Base-by-base conservation (phyloP, 2,888 invertebrate genomes). In the Diplolepis rosae region DNA sequence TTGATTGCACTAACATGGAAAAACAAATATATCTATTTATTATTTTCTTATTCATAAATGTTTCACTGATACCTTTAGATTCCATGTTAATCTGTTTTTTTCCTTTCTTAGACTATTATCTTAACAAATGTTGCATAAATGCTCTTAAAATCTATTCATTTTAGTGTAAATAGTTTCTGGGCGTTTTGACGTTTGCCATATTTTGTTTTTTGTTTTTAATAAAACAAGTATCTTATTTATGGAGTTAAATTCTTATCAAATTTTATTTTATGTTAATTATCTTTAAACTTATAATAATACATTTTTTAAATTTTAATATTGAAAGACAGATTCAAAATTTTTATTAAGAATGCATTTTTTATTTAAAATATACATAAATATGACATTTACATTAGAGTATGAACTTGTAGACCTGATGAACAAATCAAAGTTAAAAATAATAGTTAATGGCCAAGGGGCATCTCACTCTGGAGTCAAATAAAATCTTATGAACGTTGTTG, bases 41-140 rank as follows among this genome's bases (percentile, higher is more conserved):
- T 0, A 45, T 45, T 18, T 45, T n/a, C 3, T 18, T 2, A 0
- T 45, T 4, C n/a, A n/a, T n/a, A n/a, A n/a, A n/a, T n/a, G n/a
- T n/a, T n/a, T n/a, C n/a, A n/a, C n/a, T n/a, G n/a, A 35, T 61
- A 61, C 61, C 35, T 39, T n/a, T 39, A 61, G 35, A 61, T 61
- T 32, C 35, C n/a, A 4, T 24, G 15, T 54, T 13, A 39, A 39
- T 24, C 1, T n/a, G n/a, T n/a, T n/a, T 39, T 39, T 24, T 22
- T 56, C 2, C 5, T 13, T 56, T 35, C 6, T 9, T 35, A 35
- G 13, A 35, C 3, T 61, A 61, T n/a, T 61, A 3, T 61, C 2
- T 39, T 50, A n/a, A n/a, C n/a, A n/a, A n/a, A n/a, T 15, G 18
- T 18, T 45, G 15, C 7, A 18, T 18, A 18, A 45, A 18, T 18